Conservation (phyloP, 2,888 invertebrate species). For the Geotrupes spiniger region DNA sequence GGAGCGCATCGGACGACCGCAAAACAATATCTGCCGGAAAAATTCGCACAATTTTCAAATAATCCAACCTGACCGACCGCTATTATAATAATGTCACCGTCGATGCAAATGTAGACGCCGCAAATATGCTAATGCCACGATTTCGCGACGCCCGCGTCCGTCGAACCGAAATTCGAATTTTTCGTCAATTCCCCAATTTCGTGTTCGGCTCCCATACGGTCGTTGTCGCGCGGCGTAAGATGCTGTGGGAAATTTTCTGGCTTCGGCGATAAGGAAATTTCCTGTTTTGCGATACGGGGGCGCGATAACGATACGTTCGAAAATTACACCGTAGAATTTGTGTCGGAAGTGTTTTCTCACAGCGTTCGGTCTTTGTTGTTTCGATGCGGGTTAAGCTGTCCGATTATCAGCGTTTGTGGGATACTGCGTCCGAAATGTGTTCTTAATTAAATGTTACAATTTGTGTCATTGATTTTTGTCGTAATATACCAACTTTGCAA, state of each 20-base stretch:
- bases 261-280: conserved; percentile 20
- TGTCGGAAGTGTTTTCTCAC: conserved; percentile 1
- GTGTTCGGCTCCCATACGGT: neutral
- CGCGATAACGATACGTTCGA: conserved; percentile 13
- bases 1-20: no score
- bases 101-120: neutral
- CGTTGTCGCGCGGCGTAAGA: conserved; percentile 9
- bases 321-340: neutral
- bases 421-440: no score
- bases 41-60: no score
- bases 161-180: neutral
- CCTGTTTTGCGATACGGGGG: conserved; percentile 17
- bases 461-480: no score
- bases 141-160: neutral
- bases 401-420: no score
- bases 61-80: no score
- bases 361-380: neutral
- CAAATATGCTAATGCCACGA: neutral
- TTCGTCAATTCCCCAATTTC: neutral
- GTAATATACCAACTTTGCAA: no score
- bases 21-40: no score
- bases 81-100: neutral
- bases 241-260: conserved; percentile 21
- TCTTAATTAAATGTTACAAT: no score
- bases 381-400: no score